Evolutionary conservation across 2,113 vertebrate species (phyloP), one percentile per base, ranked within the genome.

Genomic region (Hydropotes inermis): DNA sequence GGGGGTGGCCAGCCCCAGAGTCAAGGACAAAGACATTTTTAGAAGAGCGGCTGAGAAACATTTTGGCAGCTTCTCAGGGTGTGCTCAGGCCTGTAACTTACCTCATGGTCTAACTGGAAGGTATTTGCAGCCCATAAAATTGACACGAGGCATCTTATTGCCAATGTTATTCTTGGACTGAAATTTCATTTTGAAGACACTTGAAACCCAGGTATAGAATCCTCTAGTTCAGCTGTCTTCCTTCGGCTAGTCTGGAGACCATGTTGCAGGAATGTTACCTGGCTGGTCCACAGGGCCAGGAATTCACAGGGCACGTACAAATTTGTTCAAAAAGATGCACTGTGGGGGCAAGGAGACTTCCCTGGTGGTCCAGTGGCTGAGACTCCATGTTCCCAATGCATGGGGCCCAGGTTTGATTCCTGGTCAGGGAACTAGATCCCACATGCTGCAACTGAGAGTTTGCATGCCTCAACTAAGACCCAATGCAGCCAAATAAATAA

Each of bases 161-260:
- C 96, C 94, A 70, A 45, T 96, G 97, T 91, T 97, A 74, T 88
- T 98, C 98, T 97, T 97, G 97, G 97, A 83, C 97, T 15, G 76
- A 54, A 94, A 64, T 81, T 95, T 94, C 84, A 61, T 84, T 97
- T 97, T 55, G 60, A 86, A 98, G 97, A 74, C 95, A 95, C 61
- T 33, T 67, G 91, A 95, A 23, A 52, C 89, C 52, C 86, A 52
- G 23, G 84, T 54, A 50, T 81, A 89, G 93, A 93, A 88, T 84
- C 17, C 16, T 7, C 2, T 2, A 7, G 82, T 36, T n/a, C 61
- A 9, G 5, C 0, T 7, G 19, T 47, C n/a, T 89, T 79, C 64
- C 61, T 47, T 39, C 27, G 7, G 39, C 36, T 33, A 12, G 61
- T 3, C 30, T 16, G 2, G 52, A 33, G 39, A 83, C 45, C 43